These are phyloP conservation scores for Orientallactaga sibirica DNA, from an alignment of 2,797 vertebrate species.

Conservation along the genomic window DNA sequence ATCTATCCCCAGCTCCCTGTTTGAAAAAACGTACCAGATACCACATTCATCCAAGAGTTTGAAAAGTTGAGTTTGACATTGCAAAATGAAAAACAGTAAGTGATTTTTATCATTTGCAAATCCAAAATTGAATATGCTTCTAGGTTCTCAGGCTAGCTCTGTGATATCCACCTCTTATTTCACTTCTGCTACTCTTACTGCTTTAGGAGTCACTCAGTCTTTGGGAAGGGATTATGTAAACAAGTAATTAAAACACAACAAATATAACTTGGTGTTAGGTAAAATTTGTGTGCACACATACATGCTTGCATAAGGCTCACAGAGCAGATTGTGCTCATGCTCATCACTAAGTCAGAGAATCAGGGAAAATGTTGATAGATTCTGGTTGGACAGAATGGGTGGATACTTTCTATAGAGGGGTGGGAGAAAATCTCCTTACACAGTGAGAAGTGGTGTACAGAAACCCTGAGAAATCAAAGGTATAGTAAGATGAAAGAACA, in stretches of 20 bases:
- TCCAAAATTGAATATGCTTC: not conserved
- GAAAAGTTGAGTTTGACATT: conserved; percentile 55
- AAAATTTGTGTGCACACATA: not conserved
- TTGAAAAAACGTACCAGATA: conserved; percentile 6
- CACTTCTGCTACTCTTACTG: not conserved
- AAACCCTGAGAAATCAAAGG: not conserved
- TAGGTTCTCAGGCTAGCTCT: not conserved
- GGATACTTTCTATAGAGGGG: not conserved
- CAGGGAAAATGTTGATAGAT: conserved; percentile 8
- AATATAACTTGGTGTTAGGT: conserved; percentile 43
- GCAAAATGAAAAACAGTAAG: conserved; percentile 40
- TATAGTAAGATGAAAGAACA: not conserved
- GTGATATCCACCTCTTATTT: not conserved
- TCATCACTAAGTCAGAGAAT: conserved; percentile 17
- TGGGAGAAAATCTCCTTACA: not conserved
- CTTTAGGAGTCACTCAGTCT: not conserved
- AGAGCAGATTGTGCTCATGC: conserved; percentile 1
- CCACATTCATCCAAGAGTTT: conserved; percentile 19
- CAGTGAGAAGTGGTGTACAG: not conserved
- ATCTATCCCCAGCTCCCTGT: not conserved
- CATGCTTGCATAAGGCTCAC: not conserved
- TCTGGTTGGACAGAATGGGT: not conserved
- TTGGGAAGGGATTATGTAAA: conserved; percentile 45
- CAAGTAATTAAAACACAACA: conserved; percentile 45
- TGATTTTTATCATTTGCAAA: conserved; percentile 38